Base-by-base conservation (phyloP, 2,113 vertebrate genomes). In the Indri indri region DNA sequence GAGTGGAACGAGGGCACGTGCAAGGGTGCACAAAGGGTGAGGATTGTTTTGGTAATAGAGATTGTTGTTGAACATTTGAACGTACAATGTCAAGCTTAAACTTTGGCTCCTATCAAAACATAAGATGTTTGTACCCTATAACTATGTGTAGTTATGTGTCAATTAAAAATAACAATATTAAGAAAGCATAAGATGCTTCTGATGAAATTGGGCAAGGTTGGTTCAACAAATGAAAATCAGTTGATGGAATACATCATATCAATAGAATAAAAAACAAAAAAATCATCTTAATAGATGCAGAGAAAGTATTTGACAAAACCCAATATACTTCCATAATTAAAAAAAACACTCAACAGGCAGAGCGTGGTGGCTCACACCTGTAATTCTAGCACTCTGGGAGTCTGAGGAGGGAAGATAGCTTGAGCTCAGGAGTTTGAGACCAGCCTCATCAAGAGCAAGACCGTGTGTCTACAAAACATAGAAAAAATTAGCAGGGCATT, bases 341-440 rank as follows among this genome's bases (percentile, higher is more conserved):
- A 42, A 73, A 73, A 65, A 74, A 76, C 23, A 63, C 2, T 13
- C 32, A 77, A n/a, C 11, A 42, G 37, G 37, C 84, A 71, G 3
- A 0, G 3, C 3, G 3, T 59, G 57, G 8, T 59, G 57, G 23
- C 57, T 59, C 23, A 10, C 9, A 0, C 23, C 57, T 59, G 9
- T 59, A 25, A 59, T 59, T 23, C 57, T 59, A 59, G 57, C 57
- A 59, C 23, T 10, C 57, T 25, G 57, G 23, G 23, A 25, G 23
- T 22, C 23, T 25, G 59, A 61, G 59, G 59, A 25, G 7, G 25
- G 25, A 61, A 25, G 10, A 27, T 27, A 10, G 25, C 59, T 61
- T 61, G 59, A 27, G 59, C 25, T 61, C 23, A 61, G 59, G 59
- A 61, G 25, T 61, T 61, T 25, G 59, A 61, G 59, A 61, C 10